Conservation (phyloP, 2,888 invertebrate species). For the Yponomeuta sedellus region DNA sequence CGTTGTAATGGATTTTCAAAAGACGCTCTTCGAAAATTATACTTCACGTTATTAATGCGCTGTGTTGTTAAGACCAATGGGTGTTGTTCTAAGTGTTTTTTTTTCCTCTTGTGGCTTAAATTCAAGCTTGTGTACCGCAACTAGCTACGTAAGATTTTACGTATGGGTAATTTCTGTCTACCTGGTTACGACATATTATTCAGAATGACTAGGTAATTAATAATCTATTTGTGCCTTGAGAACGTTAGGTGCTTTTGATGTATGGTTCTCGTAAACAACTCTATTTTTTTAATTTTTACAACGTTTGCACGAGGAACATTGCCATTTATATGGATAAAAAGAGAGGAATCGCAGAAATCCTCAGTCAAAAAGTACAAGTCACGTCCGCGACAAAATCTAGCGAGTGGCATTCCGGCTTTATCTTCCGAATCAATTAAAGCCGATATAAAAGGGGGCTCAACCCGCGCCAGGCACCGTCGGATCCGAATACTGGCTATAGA, state of each 20-base stretch:
- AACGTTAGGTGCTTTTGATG: no score
- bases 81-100: constrained; percentile 29
- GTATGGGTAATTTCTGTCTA: no score
- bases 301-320: no score
- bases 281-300: no score
- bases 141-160: background rate
- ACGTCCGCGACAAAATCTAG: constrained; percentile 29
- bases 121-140: background rate
- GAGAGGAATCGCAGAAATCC: constrained; percentile 15
- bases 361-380: constrained; percentile 34
- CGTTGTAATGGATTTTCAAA: constrained; percentile 50
- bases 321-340: background rate
- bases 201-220: no score
- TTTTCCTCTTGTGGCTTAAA: constrained; percentile 17
- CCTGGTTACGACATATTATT: no score
- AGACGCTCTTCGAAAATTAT: constrained; percentile 31
- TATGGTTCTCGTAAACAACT: no score
- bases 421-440: constrained; percentile 61
- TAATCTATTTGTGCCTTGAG: no score
- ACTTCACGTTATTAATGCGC: constrained; percentile 28
- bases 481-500: constrained; percentile 4
- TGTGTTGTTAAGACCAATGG: constrained; percentile 15
- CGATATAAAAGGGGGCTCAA: constrained; percentile 29
- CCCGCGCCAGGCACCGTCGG: constrained; percentile 39
- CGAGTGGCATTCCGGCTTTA: constrained; percentile 54